Percentiles rank a stretch among this genome's conserved stretches.
phyloP scores from a whole-genome alignment of 2,113 vertebrate species.

The Ursus arctos region DNA sequence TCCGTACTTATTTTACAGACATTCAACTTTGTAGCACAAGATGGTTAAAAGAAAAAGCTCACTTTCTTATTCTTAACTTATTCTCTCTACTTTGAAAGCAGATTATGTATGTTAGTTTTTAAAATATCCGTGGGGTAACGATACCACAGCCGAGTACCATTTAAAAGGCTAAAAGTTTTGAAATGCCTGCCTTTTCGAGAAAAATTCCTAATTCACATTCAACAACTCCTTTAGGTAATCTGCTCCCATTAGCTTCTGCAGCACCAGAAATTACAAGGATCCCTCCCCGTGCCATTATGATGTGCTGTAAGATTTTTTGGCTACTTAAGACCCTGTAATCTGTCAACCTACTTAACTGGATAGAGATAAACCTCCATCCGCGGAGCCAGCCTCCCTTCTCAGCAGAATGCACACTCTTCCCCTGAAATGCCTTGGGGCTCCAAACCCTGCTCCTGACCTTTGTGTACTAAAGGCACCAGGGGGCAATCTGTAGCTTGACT shows the following conservation, averaged over 20 bases:
- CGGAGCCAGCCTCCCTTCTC: background rate
- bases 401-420: background rate
- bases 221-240: background rate
- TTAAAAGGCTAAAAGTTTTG: background rate
- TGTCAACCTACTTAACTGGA: background rate
- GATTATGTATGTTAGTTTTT: background rate
- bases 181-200: background rate
- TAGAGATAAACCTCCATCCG: background rate
- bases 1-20: background rate
- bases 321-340: background rate
- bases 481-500: background rate
- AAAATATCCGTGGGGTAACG: background rate
- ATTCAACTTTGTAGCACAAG: background rate
- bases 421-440: rapidly evolving
- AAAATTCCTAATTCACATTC: background rate
- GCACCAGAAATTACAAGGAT: background rate
- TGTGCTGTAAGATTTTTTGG: background rate
- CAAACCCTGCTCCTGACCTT: background rate
- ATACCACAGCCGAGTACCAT: background rate
- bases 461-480: background rate
- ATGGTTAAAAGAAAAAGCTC: background rate
- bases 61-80: background rate
- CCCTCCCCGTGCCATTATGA: background rate
- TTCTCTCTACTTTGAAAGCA: background rate
- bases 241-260: background rate